A percentile compares a stretch with the other conserved stretches of the same genome.
phyloP scores from a whole-genome alignment of 2,888 invertebrate genomes.

The Palloptera scutellata region DNA sequence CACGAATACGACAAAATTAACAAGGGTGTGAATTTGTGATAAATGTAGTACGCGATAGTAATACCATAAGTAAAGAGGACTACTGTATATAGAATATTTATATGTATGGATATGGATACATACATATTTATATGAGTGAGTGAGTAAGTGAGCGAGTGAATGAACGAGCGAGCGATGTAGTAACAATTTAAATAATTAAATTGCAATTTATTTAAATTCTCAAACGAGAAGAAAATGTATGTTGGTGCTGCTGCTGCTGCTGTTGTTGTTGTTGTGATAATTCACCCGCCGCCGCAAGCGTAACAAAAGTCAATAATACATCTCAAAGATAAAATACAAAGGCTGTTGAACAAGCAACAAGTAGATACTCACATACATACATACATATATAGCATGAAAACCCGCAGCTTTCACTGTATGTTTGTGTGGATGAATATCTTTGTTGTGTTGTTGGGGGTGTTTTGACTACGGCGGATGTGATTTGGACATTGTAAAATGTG shows the following conservation, averaged over 20 bases:
- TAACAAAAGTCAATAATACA: slow-evolving; percentile 20
- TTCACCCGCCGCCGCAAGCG: slow-evolving; percentile 32
- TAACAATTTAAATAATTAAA: slow-evolving; percentile 52
- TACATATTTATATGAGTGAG: slow-evolving; percentile 16
- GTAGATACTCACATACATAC: not conserved
- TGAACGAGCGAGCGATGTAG: not conserved
- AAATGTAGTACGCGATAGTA: slow-evolving; percentile 23
- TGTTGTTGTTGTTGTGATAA: slow-evolving; percentile 23
- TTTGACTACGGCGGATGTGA: slow-evolving; percentile 14
- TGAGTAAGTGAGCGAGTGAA: slow-evolving; percentile 11
- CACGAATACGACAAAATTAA: slow-evolving; percentile 23
- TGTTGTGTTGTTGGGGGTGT: not conserved
- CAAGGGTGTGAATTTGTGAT: slow-evolving; percentile 30
- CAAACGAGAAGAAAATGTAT: slow-evolving; percentile 18
- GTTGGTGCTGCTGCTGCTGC: too few relatives aligned
- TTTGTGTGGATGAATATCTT: slow-evolving; percentile 6
- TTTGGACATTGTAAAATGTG: slow-evolving; percentile 3
- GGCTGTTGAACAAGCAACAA: slow-evolving; percentile 17
- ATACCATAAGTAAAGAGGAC: slow-evolving; percentile 6
- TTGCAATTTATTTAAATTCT: slow-evolving; percentile 53
- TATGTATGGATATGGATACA: slow-evolving; percentile 1
- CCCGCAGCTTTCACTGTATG: not conserved
- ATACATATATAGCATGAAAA: not conserved
- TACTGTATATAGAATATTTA: not conserved
- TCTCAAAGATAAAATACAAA: slow-evolving; percentile 6